Evolutionary conservation across 2,888 invertebrate genomes (phyloP).

Genomic region (Patella caerulea): DNA sequence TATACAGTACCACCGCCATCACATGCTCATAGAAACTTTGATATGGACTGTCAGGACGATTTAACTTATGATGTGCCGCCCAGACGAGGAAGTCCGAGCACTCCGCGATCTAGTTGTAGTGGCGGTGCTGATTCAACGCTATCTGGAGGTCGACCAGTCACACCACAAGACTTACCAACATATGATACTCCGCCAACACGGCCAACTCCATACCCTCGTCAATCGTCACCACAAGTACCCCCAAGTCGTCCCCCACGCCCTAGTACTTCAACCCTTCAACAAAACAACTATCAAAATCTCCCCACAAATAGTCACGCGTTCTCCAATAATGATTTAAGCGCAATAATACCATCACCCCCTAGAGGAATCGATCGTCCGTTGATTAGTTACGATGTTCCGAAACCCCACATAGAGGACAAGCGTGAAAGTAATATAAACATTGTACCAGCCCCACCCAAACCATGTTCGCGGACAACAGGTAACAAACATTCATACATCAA

Average conservation of each 20-base stretch:
- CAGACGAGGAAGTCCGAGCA: slow-evolving; percentile 48
- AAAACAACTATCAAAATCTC: slow-evolving; percentile 62
- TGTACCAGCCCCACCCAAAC: slow-evolving; percentile 45
- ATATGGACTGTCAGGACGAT: slow-evolving; percentile 27
- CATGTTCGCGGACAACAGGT: slow-evolving; percentile 29
- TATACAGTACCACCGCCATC: not conserved
- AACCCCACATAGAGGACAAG: slow-evolving; percentile 10
- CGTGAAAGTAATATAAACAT: slow-evolving; percentile 18
- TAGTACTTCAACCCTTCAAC: slow-evolving; percentile 32
- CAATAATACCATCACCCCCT: slow-evolving; percentile 43
- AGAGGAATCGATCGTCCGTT: slow-evolving; percentile 23
- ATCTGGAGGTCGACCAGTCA: slow-evolving; percentile 33
- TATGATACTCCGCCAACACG: slow-evolving; percentile 46
- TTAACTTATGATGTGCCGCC: slow-evolving; percentile 52
- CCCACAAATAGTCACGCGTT: slow-evolving; percentile 53
- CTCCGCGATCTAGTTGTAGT: slow-evolving; percentile 50
- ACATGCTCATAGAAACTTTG: slow-evolving; percentile 15
- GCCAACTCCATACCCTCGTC: not conserved
- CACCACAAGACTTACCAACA: slow-evolving; percentile 35
- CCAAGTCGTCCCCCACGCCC: slow-evolving; percentile 57
- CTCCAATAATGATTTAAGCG: slow-evolving; percentile 37
- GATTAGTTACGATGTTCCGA: slow-evolving; percentile 47
- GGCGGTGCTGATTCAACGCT: slow-evolving; percentile 51
- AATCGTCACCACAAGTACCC: slow-evolving; percentile 34
- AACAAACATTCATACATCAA: slow-evolving; percentile 53